Evolutionary conservation across 2,113 vertebrate genomes (phyloP), one percentile per base, ranked within the genome.

Genomic region (Alethe diademata): DNA sequence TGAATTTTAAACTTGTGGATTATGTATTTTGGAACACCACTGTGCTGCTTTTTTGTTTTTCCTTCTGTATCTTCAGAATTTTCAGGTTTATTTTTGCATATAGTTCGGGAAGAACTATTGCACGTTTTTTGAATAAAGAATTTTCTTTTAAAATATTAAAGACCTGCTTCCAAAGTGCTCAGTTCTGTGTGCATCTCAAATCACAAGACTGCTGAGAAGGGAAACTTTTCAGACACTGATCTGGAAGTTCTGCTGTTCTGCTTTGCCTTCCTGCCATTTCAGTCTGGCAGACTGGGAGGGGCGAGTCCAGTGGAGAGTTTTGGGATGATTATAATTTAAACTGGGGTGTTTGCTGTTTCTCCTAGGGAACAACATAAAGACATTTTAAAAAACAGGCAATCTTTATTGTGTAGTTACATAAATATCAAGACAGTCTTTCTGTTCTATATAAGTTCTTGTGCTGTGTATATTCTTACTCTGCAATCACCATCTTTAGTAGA

Each of bases 1-100:
- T 95, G 88, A 97, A 94, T 95, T 93, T 95, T 93, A 79, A 87
- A 81, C 62, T 86, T 90, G 56, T 96, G 85, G 96, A 96, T 96
- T 97, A 95, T 88, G 81, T 95, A 86, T 95, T 88, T 95, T 95
- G 89, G 66, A 91, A 92, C 53, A 42, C 65, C 9, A 11, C 84
- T 67, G 47, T 91, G 47, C 56, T 93, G 69, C 28, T 11, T 12
- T 54, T 33, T 51, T 62, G 53, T 42, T 23, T 42, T 12, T 35
- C 22, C 6, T 25, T 26, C 51, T 65, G 35, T 54, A 28, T 73
- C 42, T 85, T 94, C 80, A 70, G 83, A 93, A 88, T 65, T 92
- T 93, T 0, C 22, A 78, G 84, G 28, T 78, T 96, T 93, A 73
- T 94, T 95, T 96, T 94, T 96, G 66, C 58, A 72, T 93, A 51